Percentiles rank a stretch among this genome's conserved stretches.
These are phyloP conservation scores for Amblyopsis rosae DNA, from an alignment of 2,113 vertebrate genomes.

Conservation along the genomic window DNA sequence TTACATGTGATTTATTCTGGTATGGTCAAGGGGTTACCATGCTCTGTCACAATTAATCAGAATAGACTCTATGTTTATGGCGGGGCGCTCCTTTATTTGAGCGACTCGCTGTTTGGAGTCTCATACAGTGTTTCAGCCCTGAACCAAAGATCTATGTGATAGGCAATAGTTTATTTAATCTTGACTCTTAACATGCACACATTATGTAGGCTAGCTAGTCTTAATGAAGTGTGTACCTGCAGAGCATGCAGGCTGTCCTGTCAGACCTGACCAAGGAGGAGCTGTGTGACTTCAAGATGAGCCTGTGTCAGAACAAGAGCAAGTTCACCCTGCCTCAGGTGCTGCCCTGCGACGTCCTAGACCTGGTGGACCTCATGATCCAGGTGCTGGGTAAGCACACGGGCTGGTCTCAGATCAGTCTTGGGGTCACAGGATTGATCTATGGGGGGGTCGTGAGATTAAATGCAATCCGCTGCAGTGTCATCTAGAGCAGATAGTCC, in stretches of 20 bases:
- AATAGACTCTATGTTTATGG: too few species aligned
- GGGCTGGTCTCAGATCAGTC: neutral
- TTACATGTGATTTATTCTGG: too few species aligned
- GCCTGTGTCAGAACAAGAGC: constrained; percentile 18
- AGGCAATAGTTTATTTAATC: neutral
- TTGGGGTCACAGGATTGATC: too few species aligned
- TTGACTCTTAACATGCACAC: neutral
- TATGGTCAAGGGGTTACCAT: too few species aligned
- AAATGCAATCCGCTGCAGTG: too few species aligned
- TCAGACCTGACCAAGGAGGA: constrained; percentile 19
- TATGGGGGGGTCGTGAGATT: too few species aligned
- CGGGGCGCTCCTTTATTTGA: too few species aligned
- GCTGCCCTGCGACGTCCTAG: constrained; percentile 64
- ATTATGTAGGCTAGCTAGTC: neutral
- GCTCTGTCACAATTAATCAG: too few species aligned
- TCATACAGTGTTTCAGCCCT: too few species aligned
- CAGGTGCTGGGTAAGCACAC: constrained; percentile 56
- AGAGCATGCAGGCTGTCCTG: constrained; percentile 58
- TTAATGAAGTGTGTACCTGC: constrained; percentile 9
- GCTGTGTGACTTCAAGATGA: constrained; percentile 41
- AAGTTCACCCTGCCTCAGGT: neutral
- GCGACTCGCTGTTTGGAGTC: too few species aligned
- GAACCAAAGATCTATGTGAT: too few species aligned
- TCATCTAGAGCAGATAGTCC: too few species aligned
- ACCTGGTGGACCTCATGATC: constrained; percentile 70